Percentiles rank a stretch among this genome's conserved stretches.
Evolutionary conservation across 92 coral and sea anemone species (phyloP).

Genomic region (Phenganax stokvisi): DNA sequence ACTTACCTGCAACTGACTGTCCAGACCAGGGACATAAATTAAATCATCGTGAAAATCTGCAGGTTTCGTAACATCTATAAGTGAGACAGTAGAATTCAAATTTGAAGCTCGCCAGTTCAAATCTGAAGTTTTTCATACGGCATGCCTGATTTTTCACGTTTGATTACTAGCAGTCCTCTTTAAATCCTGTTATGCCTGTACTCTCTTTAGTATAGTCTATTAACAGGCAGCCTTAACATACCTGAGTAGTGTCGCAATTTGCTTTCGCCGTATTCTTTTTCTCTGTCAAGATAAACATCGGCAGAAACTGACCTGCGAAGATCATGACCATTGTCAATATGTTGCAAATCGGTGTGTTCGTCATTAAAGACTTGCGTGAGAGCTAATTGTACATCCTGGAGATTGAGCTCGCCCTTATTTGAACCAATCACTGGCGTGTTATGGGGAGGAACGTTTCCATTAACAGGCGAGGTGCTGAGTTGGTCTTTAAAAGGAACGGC

Average conservation of each 20-base stretch:
- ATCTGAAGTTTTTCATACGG: no score
- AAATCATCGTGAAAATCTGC: constrained; percentile 10
- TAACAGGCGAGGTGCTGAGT: constrained; percentile 3
- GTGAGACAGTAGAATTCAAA: constrained; percentile 8
- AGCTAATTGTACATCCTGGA: constrained; percentile 23
- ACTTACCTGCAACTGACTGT: constrained; percentile 65
- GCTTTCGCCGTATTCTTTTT: not conserved
- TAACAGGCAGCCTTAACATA: not conserved
- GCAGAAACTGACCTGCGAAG: constrained; percentile 31
- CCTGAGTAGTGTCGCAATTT: constrained; percentile 37
- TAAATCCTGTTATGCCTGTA: no score
- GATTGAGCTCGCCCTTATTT: constrained; percentile 22
- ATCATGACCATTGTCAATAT: not conserved
- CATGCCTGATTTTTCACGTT: no score
- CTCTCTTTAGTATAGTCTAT: no score
- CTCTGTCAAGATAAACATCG: constrained; percentile 25
- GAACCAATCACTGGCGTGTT: constrained; percentile 36
- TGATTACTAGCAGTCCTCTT: no score
- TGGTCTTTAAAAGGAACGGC: not conserved
- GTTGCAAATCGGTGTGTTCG: not conserved
- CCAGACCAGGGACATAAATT: constrained; percentile 37
- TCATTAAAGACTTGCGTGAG: constrained; percentile 27
- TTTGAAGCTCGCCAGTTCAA: constrained; percentile 18
- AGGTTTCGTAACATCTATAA: constrained; percentile 29
- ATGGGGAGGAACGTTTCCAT: constrained; percentile 26